These are phyloP conservation scores for Phoenicopterus ruber DNA, from an alignment of 2,113 vertebrate species.

Conservation along the genomic window DNA sequence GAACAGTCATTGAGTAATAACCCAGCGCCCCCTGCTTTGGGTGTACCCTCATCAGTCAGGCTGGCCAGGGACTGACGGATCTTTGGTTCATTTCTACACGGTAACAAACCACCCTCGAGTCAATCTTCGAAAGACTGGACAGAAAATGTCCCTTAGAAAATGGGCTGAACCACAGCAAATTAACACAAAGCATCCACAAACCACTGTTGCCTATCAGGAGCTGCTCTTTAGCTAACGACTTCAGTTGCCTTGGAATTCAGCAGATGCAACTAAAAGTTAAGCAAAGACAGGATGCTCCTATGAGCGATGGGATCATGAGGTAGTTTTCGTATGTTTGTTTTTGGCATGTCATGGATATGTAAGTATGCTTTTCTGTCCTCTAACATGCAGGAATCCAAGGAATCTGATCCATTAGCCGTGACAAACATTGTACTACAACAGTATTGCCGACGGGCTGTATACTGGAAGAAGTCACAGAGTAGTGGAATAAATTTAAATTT, in stretches of 20 bases:
- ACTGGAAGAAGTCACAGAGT: not conserved
- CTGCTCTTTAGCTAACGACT: not conserved
- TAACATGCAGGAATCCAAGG: not conserved
- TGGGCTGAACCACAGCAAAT: not conserved
- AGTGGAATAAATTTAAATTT: not conserved
- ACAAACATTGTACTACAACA: not conserved
- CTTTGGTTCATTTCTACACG: not conserved
- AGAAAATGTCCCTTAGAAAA: not conserved
- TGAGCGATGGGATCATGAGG: not conserved
- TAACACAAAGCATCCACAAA: not conserved
- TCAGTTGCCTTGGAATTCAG: not conserved
- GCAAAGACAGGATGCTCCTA: not conserved
- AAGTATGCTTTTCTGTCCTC: too few relatives aligned
- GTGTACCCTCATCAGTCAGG: not conserved
- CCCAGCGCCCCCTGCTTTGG: not conserved
- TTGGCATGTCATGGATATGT: fast-evolving
- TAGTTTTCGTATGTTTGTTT: not conserved
- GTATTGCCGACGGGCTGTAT: not conserved
- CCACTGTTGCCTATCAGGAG: not conserved
- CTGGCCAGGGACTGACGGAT: not conserved
- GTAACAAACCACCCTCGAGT: not conserved
- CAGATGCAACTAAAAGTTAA: not conserved
- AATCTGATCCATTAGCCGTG: not conserved
- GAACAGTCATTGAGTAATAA: not conserved
- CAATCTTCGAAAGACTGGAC: not conserved